These are phyloP conservation scores for Candoia aspera DNA, from an alignment of 2,113 vertebrate genomes.

Conservation along the genomic window DNA sequence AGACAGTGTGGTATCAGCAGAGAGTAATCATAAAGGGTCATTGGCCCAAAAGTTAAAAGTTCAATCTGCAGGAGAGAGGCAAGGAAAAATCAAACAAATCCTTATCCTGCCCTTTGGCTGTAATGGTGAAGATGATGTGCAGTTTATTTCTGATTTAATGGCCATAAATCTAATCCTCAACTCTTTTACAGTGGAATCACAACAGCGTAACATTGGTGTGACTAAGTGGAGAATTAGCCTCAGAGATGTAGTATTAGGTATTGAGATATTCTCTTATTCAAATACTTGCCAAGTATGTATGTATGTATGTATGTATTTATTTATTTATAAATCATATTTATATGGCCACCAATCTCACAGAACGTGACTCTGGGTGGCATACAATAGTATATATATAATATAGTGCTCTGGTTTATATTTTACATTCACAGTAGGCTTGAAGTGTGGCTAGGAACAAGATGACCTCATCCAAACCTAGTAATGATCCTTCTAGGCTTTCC, in stretches of 20 bases:
- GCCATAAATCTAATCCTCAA: background rate
- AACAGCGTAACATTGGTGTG: background rate
- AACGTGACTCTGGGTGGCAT: background rate
- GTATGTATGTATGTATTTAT: too few species aligned
- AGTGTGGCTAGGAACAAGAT: background rate
- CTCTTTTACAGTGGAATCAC: background rate
- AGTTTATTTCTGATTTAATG: background rate
- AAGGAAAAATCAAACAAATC: too few species aligned
- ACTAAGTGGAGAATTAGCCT: constrained; percentile 6
- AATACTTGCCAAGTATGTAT: background rate
- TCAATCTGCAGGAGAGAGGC: background rate
- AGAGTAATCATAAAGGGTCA: background rate
- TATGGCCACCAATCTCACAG: too few species aligned
- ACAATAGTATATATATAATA: background rate
- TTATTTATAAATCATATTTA: too few species aligned
- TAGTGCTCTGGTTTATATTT: background rate
- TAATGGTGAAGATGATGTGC: background rate
- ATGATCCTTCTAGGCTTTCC: background rate
- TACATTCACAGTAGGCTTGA: background rate
- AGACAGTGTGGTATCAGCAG: background rate
- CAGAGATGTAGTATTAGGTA: background rate
- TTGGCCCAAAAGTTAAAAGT: background rate
- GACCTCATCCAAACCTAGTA: background rate
- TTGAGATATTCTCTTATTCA: background rate
- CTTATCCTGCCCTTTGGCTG: background rate